Evolutionary conservation across 2,888 invertebrate genomes (phyloP).

Genomic region (Synergus itoensis): DNA sequence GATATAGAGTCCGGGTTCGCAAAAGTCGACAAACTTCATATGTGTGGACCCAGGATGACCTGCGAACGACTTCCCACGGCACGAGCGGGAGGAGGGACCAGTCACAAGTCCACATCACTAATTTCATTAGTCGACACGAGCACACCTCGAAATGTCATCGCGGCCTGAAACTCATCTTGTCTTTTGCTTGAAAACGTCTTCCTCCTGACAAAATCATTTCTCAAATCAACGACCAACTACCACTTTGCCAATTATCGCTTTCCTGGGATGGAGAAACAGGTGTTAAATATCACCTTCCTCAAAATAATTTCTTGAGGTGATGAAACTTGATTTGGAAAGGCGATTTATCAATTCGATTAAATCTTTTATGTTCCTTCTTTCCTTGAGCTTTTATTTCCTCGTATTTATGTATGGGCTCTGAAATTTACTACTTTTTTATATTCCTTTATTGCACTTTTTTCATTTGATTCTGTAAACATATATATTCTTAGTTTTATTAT

Average conservation of each 20-base stretch:
- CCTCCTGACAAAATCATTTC: conserved; percentile 11
- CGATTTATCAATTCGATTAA: conserved; percentile 21
- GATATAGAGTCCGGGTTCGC: conserved; percentile 53
- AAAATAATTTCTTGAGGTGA: conserved; percentile 36
- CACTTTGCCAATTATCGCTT: conserved; percentile 35
- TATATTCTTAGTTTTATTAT: not conserved
- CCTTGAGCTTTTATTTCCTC: not conserved
- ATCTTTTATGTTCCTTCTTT: not conserved
- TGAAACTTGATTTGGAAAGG: conserved; percentile 16
- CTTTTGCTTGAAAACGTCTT: not conserved
- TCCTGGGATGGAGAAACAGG: conserved; percentile 39
- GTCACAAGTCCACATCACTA: conserved; percentile 66
- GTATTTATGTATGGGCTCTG: not conserved
- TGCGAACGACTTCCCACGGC: conserved; percentile 75
- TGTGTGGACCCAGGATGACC: conserved; percentile 65
- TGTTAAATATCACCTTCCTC: conserved; percentile 37
- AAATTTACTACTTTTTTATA: not conserved
- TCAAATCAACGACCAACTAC: not conserved
- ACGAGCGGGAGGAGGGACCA: conserved; percentile 59
- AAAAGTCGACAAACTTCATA: conserved; percentile 58
- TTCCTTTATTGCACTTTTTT: not conserved
- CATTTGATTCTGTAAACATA: not conserved
- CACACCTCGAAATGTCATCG: conserved; percentile 49
- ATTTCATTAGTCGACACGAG: conserved; percentile 68
- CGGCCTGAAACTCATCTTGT: conserved; percentile 58